Evolutionary conservation across 2,113 vertebrate genomes (phyloP).

Genomic region (Cygnus atratus): DNA sequence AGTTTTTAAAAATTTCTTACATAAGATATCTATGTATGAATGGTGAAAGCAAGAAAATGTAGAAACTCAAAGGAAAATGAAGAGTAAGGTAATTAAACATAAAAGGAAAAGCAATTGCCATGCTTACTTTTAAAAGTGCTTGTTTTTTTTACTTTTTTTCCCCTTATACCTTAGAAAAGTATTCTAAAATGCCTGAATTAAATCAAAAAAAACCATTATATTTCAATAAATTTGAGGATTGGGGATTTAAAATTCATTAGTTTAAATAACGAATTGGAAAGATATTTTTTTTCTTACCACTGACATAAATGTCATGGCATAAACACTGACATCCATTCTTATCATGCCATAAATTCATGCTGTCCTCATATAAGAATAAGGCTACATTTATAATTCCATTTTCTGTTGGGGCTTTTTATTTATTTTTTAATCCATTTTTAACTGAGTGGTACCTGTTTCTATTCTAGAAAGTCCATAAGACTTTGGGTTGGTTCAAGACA

Average conservation of each 20-base stretch:
- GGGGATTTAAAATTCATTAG: background rate
- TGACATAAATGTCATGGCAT: background rate
- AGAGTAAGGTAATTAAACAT: background rate
- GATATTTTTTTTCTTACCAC: background rate
- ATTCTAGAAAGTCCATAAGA: background rate
- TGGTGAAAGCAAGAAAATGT: background rate
- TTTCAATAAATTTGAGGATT: background rate
- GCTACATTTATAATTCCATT: background rate
- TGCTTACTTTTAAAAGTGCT: background rate
- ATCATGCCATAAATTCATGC: background rate
- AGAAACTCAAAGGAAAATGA: background rate
- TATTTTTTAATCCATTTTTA: background rate
- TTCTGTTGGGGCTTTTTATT: background rate
- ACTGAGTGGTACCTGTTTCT: background rate
- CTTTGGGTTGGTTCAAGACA: background rate
- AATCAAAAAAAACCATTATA: background rate
- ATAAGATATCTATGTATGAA: background rate
- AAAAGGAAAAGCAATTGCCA: background rate
- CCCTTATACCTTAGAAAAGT: background rate
- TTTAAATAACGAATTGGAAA: background rate
- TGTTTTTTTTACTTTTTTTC: background rate
- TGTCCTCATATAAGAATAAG: background rate
- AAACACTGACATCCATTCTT: background rate
- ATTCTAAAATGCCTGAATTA: background rate
- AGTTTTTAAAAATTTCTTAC: background rate